Conservation (phyloP, 2,113 vertebrate species). For the Emberiza fucata region DNA sequence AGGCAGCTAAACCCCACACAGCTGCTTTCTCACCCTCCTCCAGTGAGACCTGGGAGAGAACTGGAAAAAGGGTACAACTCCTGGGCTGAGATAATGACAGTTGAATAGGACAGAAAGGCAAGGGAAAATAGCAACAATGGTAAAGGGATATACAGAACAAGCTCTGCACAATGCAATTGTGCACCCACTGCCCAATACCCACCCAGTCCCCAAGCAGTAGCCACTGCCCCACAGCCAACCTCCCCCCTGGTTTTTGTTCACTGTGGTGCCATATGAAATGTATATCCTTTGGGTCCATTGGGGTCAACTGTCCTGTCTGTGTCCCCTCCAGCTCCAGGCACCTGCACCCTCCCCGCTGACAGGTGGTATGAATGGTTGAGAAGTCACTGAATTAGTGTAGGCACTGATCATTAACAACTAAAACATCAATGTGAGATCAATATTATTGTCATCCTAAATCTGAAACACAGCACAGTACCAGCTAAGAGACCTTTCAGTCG, state of each 20-base stretch:
- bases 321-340: background rate
- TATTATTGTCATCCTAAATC: background rate
- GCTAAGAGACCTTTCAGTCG: background rate
- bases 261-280: background rate
- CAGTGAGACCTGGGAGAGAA: background rate
- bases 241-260: background rate
- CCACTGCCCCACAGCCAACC: background rate
- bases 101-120: background rate
- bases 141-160: background rate
- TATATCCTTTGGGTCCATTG: too few relatives aligned
- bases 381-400: background rate
- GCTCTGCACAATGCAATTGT: background rate
- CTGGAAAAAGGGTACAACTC: background rate
- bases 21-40: background rate
- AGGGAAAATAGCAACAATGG: background rate
- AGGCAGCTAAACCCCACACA: background rate
- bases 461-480: background rate
- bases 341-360: background rate
- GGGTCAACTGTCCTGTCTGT: background rate
- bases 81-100: background rate
- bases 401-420: background rate
- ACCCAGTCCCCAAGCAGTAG: background rate
- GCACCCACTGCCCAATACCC: background rate
- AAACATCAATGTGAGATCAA: background rate
- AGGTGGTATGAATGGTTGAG: background rate